Evolutionary conservation across 2,797 vertebrate species (phyloP).

Genomic region (Spondyliosoma cantharus): DNA sequence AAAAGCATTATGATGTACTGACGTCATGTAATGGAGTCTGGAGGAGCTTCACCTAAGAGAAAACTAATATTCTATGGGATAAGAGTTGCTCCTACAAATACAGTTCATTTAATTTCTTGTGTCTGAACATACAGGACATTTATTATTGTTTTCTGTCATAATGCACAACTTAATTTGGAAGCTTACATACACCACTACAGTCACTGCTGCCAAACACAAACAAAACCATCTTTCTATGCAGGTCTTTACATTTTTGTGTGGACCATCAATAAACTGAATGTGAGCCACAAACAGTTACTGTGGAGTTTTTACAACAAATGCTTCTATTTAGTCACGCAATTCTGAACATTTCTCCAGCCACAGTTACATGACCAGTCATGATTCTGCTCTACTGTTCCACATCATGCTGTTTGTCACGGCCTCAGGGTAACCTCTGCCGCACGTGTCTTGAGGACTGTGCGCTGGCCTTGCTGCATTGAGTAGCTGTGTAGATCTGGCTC

Average conservation of each 20-base stretch:
- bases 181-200: not conserved
- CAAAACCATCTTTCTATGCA: not conserved
- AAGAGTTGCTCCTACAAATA: constrained; percentile 13
- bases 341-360: constrained; percentile 1
- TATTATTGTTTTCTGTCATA: not conserved
- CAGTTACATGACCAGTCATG: constrained; percentile 1
- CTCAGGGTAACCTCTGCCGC: constrained; percentile 5
- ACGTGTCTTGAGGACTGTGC: constrained; percentile 3
- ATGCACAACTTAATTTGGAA: not conserved
- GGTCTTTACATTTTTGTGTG: not conserved
- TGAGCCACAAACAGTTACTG: not conserved
- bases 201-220: constrained; percentile 8
- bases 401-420: constrained; percentile 5
- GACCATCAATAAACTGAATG: not conserved
- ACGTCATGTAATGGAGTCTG: constrained; percentile 37
- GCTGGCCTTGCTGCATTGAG: not conserved
- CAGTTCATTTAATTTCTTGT: not conserved
- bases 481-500: not conserved
- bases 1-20: constrained; percentile 47
- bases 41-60: constrained; percentile 36
- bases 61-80: constrained; percentile 36
- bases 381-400: not conserved
- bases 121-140: not conserved
- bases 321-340: not conserved
- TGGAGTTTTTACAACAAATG: too few relatives aligned